Evolutionary conservation across 2,888 invertebrate species (phyloP), one percentile per base, ranked within the genome.

Genomic region (Cephus runcator): DNA sequence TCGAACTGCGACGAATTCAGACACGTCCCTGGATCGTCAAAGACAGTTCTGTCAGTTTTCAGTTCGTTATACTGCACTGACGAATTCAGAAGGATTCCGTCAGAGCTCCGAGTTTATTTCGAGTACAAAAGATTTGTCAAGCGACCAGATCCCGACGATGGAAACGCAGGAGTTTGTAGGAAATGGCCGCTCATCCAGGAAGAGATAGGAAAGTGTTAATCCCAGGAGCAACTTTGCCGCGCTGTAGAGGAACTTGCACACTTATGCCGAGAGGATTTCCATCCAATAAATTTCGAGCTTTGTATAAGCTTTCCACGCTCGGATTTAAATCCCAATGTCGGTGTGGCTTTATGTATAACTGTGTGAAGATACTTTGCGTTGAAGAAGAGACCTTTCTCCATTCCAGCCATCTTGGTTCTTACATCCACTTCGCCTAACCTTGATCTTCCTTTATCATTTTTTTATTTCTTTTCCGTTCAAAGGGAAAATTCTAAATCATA

Each of bases 281-380:
- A 91, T 92, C 92, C 92, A 92, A 93, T 93, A 93, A 93, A 93
- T 93, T 93, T 91, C 87, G 90, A 92, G 93, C 93, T 93, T 93
- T 93, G 92, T 92, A 92, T 93, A 93, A 93, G 93, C 93, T 92
- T 92, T 92, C 90, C 91, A 90, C 91, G 91, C 91, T 91, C 86
- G 89, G 91, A 91, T 90, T 91, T 91, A 91, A 91, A 91, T 91
- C 91, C 91, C 87, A 85, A 85, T 87, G 88, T 85, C 85, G 86
- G 76, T 34, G 69, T 68, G 75, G 36, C 30, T 82, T 85, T 85
- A 85, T 83, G 83, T 75, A 79, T 76, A 80, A 81, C 80, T 81
- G 84, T 83, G 85, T 82, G 31, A 77, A 69, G 40, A 75, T 34
- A 71, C 71, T 56, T 56, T 56, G 56, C 56, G 56, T 23, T 23